Percentiles rank a stretch among this genome's conserved stretches.
Conservation (phyloP, 2,113 vertebrate species). For the Microtus montanus region DNA sequence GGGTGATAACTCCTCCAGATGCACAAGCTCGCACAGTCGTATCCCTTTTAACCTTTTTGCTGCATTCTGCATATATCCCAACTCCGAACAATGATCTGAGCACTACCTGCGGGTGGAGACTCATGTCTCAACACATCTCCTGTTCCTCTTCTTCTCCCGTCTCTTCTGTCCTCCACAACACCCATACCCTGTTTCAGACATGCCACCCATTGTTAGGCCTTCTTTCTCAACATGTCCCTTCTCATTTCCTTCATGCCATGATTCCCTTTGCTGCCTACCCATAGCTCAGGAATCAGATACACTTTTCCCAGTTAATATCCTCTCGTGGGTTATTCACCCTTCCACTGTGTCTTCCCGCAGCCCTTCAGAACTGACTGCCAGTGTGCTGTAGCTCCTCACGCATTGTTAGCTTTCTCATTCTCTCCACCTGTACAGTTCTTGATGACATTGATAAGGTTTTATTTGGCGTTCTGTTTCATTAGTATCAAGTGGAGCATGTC, state of each 20-base stretch:
- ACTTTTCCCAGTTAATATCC: background rate
- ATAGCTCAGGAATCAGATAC: background rate
- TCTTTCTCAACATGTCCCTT: background rate
- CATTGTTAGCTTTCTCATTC: background rate
- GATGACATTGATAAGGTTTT: background rate
- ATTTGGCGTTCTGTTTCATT: background rate
- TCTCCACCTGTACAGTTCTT: background rate
- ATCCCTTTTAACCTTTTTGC: background rate
- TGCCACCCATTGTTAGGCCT: background rate
- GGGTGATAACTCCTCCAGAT: background rate
- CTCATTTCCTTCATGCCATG: background rate
- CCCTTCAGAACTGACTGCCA: background rate
- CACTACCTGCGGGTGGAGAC: background rate
- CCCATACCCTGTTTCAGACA: background rate
- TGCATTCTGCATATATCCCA: background rate
- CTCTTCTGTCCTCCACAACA: background rate
- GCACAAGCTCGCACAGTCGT: background rate
- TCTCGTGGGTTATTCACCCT: background rate
- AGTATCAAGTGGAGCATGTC: background rate
- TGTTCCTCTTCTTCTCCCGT: background rate
- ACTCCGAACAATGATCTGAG: background rate
- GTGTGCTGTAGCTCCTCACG: background rate
- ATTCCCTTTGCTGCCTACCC: background rate
- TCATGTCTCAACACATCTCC: background rate
- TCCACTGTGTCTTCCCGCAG: background rate